phyloP scores from a whole-genome alignment of 92 coral and sea anemone species.

The Heliopora coerulea region DNA sequence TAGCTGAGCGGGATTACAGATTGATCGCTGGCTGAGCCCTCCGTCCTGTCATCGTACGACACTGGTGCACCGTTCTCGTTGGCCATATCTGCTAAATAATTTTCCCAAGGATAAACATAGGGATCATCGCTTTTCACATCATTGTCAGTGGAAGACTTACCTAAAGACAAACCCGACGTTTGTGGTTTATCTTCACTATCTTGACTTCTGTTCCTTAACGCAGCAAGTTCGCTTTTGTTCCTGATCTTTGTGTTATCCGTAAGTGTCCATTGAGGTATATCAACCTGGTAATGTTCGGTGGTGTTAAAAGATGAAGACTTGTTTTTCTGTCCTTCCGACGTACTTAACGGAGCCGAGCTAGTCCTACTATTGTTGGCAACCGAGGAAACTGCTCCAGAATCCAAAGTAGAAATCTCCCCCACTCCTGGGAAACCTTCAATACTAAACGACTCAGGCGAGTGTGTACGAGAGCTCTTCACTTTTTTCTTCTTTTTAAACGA shows the following conservation, averaged over 20 bases:
- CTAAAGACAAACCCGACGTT: background rate
- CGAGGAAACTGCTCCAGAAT: too few relatives aligned
- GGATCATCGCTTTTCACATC: background rate
- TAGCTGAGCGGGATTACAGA: background rate
- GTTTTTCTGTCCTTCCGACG: background rate
- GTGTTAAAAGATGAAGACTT: background rate
- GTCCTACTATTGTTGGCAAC: background rate
- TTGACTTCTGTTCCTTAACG: background rate
- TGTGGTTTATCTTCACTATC: background rate
- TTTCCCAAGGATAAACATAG: background rate
- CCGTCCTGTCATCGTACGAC: background rate
- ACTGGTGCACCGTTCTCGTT: background rate
- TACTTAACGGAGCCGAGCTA: background rate
- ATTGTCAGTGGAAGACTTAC: background rate
- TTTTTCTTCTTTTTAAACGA: too few relatives aligned
- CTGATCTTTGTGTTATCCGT: too few relatives aligned
- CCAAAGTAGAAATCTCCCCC: too few relatives aligned
- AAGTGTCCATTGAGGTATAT: background rate
- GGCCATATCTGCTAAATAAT: slow-evolving; percentile 4
- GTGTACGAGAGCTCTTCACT: too few relatives aligned
- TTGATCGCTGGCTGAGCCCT: background rate
- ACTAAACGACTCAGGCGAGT: too few relatives aligned
- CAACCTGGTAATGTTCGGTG: slow-evolving; percentile 1
- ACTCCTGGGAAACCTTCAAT: too few relatives aligned
- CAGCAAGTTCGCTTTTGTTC: background rate